Conservation (phyloP, 2,888 invertebrate species). For the Diarsia brunnea region DNA sequence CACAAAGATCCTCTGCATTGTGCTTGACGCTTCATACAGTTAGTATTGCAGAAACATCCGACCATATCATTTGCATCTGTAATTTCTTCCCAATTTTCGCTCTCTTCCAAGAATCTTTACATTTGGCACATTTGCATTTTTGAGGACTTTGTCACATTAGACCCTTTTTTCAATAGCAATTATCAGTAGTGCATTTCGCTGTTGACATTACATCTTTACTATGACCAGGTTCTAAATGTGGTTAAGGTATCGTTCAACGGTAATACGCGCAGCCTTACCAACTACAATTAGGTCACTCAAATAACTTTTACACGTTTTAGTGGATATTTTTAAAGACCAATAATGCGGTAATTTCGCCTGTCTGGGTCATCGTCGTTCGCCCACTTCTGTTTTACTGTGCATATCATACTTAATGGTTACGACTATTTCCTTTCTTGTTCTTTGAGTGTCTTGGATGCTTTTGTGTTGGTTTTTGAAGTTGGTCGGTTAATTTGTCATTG, state of each 20-base stretch:
- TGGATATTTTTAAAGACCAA: slow-evolving; percentile 35
- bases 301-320: slow-evolving; percentile 34
- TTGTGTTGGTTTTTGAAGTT: background rate
- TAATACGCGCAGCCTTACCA: background rate
- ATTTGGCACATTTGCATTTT: background rate
- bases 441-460: background rate
- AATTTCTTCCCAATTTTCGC: background rate
- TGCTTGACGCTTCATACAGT: slow-evolving; percentile 5
- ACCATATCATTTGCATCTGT: background rate
- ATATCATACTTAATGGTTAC: slow-evolving; percentile 35
- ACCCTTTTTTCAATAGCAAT: background rate
- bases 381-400: slow-evolving; percentile 48
- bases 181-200: background rate
- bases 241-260: background rate
- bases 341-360: slow-evolving; percentile 50
- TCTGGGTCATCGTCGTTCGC: slow-evolving; percentile 48
- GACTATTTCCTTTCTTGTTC: slow-evolving; percentile 26
- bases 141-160: background rate
- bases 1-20: slow-evolving; percentile 35
- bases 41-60: slow-evolving; percentile 8
- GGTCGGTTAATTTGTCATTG: slow-evolving; percentile 1
- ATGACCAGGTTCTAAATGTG: background rate
- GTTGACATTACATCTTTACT: background rate
- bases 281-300: slow-evolving; percentile 29
- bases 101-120: background rate